Base-by-base conservation (phyloP, 2,113 vertebrate genomes). In the Sclerurus mexicanus region DNA sequence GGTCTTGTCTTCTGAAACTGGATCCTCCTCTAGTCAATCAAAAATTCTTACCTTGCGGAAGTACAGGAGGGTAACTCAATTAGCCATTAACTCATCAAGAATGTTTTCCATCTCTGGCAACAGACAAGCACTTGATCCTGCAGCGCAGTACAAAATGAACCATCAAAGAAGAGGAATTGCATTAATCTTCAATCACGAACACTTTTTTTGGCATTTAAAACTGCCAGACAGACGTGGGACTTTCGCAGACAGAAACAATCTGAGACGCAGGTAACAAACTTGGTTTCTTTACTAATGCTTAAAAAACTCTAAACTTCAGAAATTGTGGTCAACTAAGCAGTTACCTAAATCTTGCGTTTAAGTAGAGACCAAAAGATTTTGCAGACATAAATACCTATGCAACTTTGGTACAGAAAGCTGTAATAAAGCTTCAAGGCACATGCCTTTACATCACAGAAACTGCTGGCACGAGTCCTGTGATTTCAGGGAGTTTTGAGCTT, bases 151-250 rank as follows among this genome's bases (percentile, higher is more conserved):
- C 97, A 99, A 97, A 89, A 99, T 99, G 99, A 97, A 97, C 92
- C 97, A 99, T 89, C 98, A 89, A 64, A 98, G 94, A 67, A 98
- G 99, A 96, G 99, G 99, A 52, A 35, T 98, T 21, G 99, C 99
- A 0, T 97, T 99, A 10, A 99, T 99, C 93, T 99, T 99, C 95
- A 99, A 99, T 95, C 99, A 99, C 0, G 99, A 99, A 91, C 85
- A 27, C 40, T 99, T 99, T 94, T 98, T 24, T 80, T 99, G 99
- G 99, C 96, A 75, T 1, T 96, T 99, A 42, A 94, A 0, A 1
- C 60, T 99, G 86, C 19, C 25, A 2, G 64, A 94, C 0, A 98
- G 99, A 74, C 90, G 93, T 14, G 99, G 99, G 49, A 99, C 99
- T 56, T 79, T 63, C 5, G 97, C 97, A 11, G 99, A 99, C 96